Base-by-base conservation (phyloP, 1,140 invertebrate genomes). In the Euwallacea fornicatus region DNA sequence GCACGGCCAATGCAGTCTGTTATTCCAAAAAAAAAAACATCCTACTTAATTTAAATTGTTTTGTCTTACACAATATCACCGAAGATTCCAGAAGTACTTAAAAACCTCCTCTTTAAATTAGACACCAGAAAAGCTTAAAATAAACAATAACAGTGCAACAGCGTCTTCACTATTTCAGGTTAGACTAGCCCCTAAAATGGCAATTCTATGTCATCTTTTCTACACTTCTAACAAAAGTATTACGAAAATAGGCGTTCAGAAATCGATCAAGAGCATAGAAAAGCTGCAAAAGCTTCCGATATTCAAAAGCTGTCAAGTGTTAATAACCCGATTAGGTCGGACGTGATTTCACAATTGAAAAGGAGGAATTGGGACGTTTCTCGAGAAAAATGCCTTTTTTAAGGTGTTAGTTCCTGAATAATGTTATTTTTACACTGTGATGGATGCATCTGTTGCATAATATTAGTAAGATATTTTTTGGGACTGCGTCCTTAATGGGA, bases 241-340 rank as follows among this genome's bases (percentile, higher is more conserved):
- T 50, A 56, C 11, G n/a, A 21, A 56, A 56, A 70, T 56, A 47
- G 55, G 60, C 47, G 53, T 70, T 56, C 61, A 21, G 42, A 70
- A 70, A 70, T 70, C 68, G 68, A 70, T 70, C 68, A 70, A 64
- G 68, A 70, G 67, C 50, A 63, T 70, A 70, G 68, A 70, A 70
- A 70, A 70, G 60, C 60, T 70, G 68, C 68, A 47, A 70, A 70
- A 64, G 68, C 68, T 70, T 70, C 68, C 68, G 68, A 70, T 70
- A 70, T 70, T 70, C 61, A 61, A 42, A 56, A 70, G 68, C 68
- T 58, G 16, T 70, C 68, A 55, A 33, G 68, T 70, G 68, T 70
- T 70, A 70, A 70, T 70, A 70, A 70, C 60, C 68, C 68, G 68
- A 70, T 70, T 70, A 70, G 68, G 60, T 46, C 13, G 61, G 61